phyloP scores from a whole-genome alignment of 2,113 vertebrate genomes.

The Seriola rivoliana region DNA sequence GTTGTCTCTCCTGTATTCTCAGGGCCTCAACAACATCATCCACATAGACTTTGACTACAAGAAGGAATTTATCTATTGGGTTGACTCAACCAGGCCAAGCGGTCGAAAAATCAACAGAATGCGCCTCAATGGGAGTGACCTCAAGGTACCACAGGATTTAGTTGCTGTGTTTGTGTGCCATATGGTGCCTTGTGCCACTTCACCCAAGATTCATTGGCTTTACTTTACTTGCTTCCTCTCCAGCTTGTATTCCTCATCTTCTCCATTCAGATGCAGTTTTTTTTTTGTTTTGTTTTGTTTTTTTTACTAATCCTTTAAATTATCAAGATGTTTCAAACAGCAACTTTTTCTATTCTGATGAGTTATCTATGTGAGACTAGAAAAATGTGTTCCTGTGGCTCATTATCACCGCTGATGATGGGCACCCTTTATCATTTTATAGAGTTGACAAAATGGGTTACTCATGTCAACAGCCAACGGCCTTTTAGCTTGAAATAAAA shows the following conservation, averaged over 20 bases:
- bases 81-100: conserved; percentile 96
- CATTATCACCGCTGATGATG: conserved; percentile 25
- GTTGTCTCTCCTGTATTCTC: conserved; percentile 66
- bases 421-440: conserved; percentile 41
- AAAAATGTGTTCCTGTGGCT: not conserved
- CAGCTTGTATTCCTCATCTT: not conserved
- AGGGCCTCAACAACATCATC: conserved; percentile 98
- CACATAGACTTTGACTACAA: conserved; percentile 98
- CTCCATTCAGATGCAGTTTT: not conserved
- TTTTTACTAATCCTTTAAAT: not conserved
- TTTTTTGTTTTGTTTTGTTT: not conserved
- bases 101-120: conserved; percentile 97
- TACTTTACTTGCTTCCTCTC: not conserved
- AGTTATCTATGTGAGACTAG: not conserved
- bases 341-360: not conserved
- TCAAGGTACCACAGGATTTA: conserved; percentile 87
- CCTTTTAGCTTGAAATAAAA: conserved; percentile 24
- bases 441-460: conserved; percentile 38
- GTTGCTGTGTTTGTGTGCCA: not conserved
- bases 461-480: conserved; percentile 17
- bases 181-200: conserved; percentile 5
- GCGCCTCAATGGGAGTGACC: conserved; percentile 94
- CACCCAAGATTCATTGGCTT: conserved; percentile 4
- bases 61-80: conserved; percentile 98
- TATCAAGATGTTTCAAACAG: not conserved